Conservation (phyloP, 2,113 vertebrate species). For the Anolis sagrei region DNA sequence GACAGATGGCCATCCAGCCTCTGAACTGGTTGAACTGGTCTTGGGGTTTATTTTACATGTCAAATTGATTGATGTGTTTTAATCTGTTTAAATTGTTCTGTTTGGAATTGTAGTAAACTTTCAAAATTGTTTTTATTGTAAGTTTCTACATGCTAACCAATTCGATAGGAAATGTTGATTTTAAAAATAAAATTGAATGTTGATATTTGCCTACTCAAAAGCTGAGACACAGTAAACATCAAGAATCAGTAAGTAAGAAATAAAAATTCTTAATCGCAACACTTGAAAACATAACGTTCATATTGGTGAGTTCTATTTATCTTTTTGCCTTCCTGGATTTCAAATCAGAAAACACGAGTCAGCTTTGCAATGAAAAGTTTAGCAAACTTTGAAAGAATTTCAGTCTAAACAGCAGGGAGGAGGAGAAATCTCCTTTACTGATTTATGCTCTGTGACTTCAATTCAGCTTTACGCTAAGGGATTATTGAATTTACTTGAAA, state of each 20-base stretch:
- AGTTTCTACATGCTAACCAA: constrained; percentile 45
- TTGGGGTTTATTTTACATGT: too few species aligned
- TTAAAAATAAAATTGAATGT: constrained; percentile 24
- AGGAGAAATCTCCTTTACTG: constrained; percentile 29
- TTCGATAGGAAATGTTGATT: constrained; percentile 57
- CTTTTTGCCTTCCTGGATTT: fast-evolving
- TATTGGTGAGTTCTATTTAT: not conserved
- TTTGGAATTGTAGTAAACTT: too few species aligned
- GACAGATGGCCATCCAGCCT: too few species aligned
- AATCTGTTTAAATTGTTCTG: too few species aligned
- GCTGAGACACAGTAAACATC: not conserved
- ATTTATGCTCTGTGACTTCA: constrained; percentile 53
- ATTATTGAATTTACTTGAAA: constrained; percentile 43
- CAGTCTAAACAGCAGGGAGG: not conserved
- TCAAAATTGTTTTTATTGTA: constrained; percentile 48
- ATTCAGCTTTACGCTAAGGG: constrained; percentile 39
- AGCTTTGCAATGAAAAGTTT: constrained; percentile 31
- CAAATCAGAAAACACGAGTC: not conserved
- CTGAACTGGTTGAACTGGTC: too few species aligned
- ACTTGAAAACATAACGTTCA: not conserved
- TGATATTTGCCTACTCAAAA: not conserved
- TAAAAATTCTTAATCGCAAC: not conserved
- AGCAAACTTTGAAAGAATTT: constrained; percentile 30
- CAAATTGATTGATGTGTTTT: too few species aligned
- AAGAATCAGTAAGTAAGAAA: not conserved